A percentile compares a stretch with the other conserved stretches of the same genome.
phyloP scores from a whole-genome alignment of 2,888 invertebrate genomes.

The Allygus modestus region DNA sequence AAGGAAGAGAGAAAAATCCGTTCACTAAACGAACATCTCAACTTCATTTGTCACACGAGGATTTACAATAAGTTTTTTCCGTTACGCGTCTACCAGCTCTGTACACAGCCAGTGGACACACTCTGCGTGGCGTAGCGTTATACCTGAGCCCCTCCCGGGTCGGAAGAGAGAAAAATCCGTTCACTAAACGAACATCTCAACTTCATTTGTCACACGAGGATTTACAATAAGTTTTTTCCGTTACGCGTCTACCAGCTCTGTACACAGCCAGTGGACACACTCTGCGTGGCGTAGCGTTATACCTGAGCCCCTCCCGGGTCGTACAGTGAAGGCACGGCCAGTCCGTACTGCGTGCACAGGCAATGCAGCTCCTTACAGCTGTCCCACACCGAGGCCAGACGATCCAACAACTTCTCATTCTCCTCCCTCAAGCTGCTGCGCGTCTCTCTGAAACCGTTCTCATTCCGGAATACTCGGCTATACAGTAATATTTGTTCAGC shows the following conservation, averaged over 20 bases:
- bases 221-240: too few species aligned
- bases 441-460: conserved; percentile 78
- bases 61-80: too few species aligned
- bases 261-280: neutral
- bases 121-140: neutral
- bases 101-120: neutral
- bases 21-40: too few species aligned
- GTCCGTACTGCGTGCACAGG: conserved; percentile 67
- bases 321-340: conserved; percentile 30
- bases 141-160: neutral
- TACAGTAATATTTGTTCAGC: too few species aligned
- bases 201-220: too few species aligned
- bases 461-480: conserved; percentile 64
- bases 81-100: too few species aligned
- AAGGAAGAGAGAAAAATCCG: too few species aligned
- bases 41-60: too few species aligned
- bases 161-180: too few species aligned
- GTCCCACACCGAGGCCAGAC: conserved; percentile 80
- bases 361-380: conserved; percentile 78
- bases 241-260: neutral
- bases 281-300: neutral
- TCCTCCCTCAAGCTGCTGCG: conserved; percentile 79
- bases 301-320: neutral
- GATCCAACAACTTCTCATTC: conserved; percentile 80
- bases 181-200: too few species aligned